Conservation (phyloP, 2,888 invertebrate species). For the Platycheirus rosarum region DNA sequence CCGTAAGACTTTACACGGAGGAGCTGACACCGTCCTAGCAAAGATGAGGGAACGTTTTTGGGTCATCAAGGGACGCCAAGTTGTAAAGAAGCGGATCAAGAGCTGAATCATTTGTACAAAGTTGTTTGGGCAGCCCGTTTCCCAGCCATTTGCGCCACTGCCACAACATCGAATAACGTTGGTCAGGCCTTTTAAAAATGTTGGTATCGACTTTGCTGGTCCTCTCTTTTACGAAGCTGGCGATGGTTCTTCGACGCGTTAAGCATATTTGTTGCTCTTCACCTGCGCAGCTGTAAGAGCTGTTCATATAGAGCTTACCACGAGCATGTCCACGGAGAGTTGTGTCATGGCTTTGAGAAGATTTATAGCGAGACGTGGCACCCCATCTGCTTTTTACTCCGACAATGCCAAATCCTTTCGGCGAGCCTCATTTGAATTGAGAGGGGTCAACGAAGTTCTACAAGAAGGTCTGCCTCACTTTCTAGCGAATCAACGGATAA, state of each 20-base stretch:
- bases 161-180: constrained; percentile 17
- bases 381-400: constrained; percentile 26
- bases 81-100: constrained; percentile 34
- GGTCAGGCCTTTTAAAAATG: constrained; percentile 3
- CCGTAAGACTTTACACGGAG: constrained; percentile 17
- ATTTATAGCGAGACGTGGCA: constrained; percentile 35
- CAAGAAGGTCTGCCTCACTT: constrained; percentile 22
- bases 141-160: constrained; percentile 28
- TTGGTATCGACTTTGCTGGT: constrained; percentile 24
- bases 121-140: constrained; percentile 18
- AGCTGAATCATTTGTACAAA: constrained; percentile 26
- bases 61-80: constrained; percentile 42
- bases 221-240: constrained; percentile 3
- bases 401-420: constrained; percentile 46
- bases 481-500: constrained; percentile 34
- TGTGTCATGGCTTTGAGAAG: constrained; percentile 42
- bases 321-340: constrained; percentile 14
- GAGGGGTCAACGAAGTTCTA: constrained; percentile 10
- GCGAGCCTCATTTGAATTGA: constrained; percentile 41
- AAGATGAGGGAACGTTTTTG: constrained; percentile 40
- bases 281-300: constrained; percentile 19
- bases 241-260: constrained; percentile 17
- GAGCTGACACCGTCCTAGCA: constrained; percentile 20
- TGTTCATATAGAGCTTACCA: constrained; percentile 9
- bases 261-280: constrained; percentile 4